Evolutionary conservation across 2,797 vertebrate genomes (phyloP).

Genomic region (Rhincodon typus): DNA sequence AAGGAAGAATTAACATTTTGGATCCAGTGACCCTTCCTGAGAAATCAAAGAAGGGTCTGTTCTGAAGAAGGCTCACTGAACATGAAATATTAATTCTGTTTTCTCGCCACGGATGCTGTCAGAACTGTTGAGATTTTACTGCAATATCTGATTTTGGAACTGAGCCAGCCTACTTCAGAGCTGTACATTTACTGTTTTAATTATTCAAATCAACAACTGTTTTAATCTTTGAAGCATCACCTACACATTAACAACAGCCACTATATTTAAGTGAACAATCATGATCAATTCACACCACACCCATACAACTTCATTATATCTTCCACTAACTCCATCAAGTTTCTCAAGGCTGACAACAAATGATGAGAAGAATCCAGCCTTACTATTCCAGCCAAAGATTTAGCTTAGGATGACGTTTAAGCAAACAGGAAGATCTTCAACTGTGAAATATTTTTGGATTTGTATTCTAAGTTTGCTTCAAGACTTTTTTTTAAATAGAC

Average conservation of each 20-base stretch:
- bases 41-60: no score
- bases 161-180: no score
- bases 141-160: no score
- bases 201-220: neutral
- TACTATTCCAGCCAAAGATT: neutral
- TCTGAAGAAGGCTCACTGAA: no score
- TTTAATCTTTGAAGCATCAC: neutral
- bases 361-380: neutral
- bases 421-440: neutral
- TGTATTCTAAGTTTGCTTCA: neutral
- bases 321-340: neutral
- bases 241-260: neutral
- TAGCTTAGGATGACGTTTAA: neutral
- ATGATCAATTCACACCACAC: constrained; percentile 7
- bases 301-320: neutral
- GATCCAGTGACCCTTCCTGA: no score
- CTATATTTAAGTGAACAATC: neutral
- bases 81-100: no score
- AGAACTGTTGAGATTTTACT: no score
- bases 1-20: no score
- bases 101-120: no score
- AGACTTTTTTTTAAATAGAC: neutral
- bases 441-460: neutral
- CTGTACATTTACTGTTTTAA: neutral
- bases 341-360: neutral